Evolutionary conservation across 2,113 vertebrate species (phyloP), one percentile per base, ranked within the genome.

Genomic region (Dendropsophus ebraccatus): DNA sequence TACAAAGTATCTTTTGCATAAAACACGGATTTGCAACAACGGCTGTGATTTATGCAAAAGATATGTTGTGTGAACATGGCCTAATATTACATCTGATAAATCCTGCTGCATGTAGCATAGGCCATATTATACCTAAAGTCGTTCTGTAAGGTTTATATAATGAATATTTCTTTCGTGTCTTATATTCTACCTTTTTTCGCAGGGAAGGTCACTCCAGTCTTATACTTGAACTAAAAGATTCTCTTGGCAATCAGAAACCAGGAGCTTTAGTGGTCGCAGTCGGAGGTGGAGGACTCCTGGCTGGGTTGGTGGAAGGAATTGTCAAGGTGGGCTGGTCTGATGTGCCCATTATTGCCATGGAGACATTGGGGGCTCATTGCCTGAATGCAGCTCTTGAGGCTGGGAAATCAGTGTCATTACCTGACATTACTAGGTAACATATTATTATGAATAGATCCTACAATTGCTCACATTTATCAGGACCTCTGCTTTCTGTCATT

Each of bases 191-290:
- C 10, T 60, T 6, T 50, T 21, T 41, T 85, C 70, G 11, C 37
- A 99, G 97, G 97, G 92, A 98, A 90, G 97, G 97, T 2, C 92
- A 97, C 0, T 47, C 89, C 8, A 97, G 96, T 87, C 90, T 99
- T 83, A 93, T 97, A 58, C 84, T 1, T 85, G 97, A 99, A 91
- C 90, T 99, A 90, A 91, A 94, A 92, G 90, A 90, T 0, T 91
- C 91, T 0, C 88, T 99, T 89, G 87, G 88, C 11, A 87, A 83
- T 60, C 91, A 90, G 9, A 96, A 95, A 84, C 97, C 97, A 0
- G 96, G 94, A 0, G 96, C 93, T 1, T 86, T 99, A 0, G 92
- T 97, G 89, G 89, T 99, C 91, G 92, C 97, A 0, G 97, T 98
- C 73, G 97, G 97, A 0, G 97, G 97, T 0, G 96, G 97, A 5